phyloP scores from a whole-genome alignment of 1,140 invertebrate species.

The Achatina immaculata region DNA sequence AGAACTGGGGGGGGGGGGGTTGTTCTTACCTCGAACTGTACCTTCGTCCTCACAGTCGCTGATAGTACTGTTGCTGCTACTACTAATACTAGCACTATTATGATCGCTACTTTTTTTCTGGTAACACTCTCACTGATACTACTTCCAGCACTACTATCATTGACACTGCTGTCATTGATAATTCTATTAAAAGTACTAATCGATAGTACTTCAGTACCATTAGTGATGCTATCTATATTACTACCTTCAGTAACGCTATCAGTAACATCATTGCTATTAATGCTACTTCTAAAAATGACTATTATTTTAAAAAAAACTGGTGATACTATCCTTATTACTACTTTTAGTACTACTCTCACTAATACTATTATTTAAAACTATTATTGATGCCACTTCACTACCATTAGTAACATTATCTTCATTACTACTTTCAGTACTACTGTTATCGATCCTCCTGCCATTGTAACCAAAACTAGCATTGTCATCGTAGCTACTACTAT shows the following conservation, averaged over 20 bases:
- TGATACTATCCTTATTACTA: not conserved
- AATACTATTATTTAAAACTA: slow-evolving; percentile 6
- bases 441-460: not conserved
- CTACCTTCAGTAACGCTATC: not conserved
- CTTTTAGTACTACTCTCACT: not conserved
- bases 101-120: not conserved
- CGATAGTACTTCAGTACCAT: too few relatives aligned
- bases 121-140: slow-evolving; percentile 13
- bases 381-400: slow-evolving; percentile 8
- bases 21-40: too few relatives aligned
- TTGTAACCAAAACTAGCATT: not conserved
- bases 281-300: not conserved
- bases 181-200: too few relatives aligned
- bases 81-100: not conserved
- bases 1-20: too few relatives aligned
- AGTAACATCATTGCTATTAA: not conserved
- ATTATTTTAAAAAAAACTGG: not conserved
- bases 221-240: not conserved
- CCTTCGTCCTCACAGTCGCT: too few relatives aligned
- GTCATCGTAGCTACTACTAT: slow-evolving; percentile 4
- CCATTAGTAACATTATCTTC: not conserved
- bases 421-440: not conserved
- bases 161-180: slow-evolving; percentile 1
- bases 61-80: not conserved
- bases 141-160: slow-evolving; percentile 11